Base-by-base conservation (phyloP, 2,113 vertebrate species). In the Carollia perspicillata region DNA sequence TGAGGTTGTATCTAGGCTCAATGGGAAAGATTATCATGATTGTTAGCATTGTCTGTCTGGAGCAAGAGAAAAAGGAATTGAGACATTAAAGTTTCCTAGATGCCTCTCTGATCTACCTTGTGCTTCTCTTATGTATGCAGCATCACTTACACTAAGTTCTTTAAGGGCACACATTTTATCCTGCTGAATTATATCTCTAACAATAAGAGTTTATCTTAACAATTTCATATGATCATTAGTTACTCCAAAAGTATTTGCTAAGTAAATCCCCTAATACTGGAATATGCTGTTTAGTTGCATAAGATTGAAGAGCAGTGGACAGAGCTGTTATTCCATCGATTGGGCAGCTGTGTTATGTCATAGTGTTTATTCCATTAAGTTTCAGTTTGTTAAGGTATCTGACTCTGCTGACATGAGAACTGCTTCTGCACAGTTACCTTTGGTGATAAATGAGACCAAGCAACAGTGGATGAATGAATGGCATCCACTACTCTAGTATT, bases 381-480 rank as follows among this genome's bases (percentile, higher is more conserved):
- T 2, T 49, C 22, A 16, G 53, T 96, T 95, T 80, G 74, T 87
- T 69, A 66, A 23, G 63, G 23, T 44, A 81, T 26, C 0, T 78
- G 55, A 12, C 75, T 80, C 69, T 44, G 35, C 44, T 18, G 20
- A 16, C 23, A 22, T 4, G 51, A 49, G 8, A 65, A 74, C n/a
- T 84, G 87, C 69, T 88, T 68, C 63, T 58, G 42, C n/a, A 22
- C 47, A 28, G 71, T 81, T 86, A 78, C 84, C 26, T 66, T 86
- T 84, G 49, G 44, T 95, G 92, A 96, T 65, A 71, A 90, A 95
- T 94, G 92, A 89, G 85, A 68, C 6, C n/a, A 75, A 58, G 33
- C 79, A 89, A 12, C 13, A 18, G 42, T 63, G 49, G 84, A 60
- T 86, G 77, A 78, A 13, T 92, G 53, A 78, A 47, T 0, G 11